These are phyloP conservation scores for Lampris incognitus DNA, from an alignment of 2,113 vertebrate genomes.

Conservation along the genomic window DNA sequence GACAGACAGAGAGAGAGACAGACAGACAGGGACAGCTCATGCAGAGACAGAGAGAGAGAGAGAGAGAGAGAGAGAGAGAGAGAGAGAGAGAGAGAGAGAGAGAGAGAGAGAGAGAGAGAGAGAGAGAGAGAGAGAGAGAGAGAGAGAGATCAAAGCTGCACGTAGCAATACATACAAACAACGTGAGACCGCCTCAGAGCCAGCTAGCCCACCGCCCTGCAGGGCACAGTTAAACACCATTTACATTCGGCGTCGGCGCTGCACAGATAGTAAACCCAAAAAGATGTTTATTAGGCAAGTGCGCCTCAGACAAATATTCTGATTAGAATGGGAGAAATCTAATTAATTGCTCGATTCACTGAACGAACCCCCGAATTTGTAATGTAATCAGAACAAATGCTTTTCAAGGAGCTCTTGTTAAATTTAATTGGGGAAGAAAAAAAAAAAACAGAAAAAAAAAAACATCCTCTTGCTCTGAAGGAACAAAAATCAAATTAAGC, in stretches of 20 bases:
- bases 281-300: slow-evolving; percentile 71
- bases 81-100: slow-evolving; percentile 13
- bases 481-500: slow-evolving; percentile 81
- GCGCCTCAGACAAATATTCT: slow-evolving; percentile 76
- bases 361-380: slow-evolving; percentile 81
- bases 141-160: slow-evolving; percentile 50
- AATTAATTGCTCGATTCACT: slow-evolving; percentile 82
- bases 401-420: slow-evolving; percentile 82
- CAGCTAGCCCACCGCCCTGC: slow-evolving; percentile 39
- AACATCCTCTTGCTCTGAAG: slow-evolving; percentile 74
- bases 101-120: slow-evolving; percentile 23
- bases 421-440: slow-evolving; percentile 76
- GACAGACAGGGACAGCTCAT: not conserved
- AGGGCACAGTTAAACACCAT: slow-evolving; percentile 68
- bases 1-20: not conserved
- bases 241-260: slow-evolving; percentile 57
- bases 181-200: slow-evolving; percentile 38
- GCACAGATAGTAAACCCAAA: slow-evolving; percentile 66
- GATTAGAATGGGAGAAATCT: slow-evolving; percentile 78
- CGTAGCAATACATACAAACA: slow-evolving; percentile 47
- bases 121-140: slow-evolving; percentile 30
- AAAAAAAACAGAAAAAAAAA: slow-evolving; percentile 55
- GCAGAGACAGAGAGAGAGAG: slow-evolving; percentile 4
- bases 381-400: slow-evolving; percentile 83
- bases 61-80: not conserved